Evolutionary conservation across 2,888 invertebrate genomes (phyloP), one percentile per base, ranked within the genome.

Genomic region (Operophtera brumata): DNA sequence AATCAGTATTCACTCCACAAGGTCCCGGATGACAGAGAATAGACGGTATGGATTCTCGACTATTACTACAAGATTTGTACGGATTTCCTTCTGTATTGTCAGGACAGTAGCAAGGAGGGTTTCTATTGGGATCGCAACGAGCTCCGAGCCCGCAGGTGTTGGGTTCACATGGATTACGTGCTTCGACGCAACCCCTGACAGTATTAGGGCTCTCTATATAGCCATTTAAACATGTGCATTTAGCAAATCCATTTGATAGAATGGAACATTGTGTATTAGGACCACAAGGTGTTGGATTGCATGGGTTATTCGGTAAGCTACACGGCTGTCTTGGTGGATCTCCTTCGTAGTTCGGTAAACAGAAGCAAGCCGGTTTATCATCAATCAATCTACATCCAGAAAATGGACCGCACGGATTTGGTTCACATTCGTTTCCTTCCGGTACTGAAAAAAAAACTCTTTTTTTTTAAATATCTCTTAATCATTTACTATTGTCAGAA

Each of bases 161-260:
- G 1, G 96, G 95, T 70, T 95, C 94, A 70, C 97, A 97, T 6
- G 94, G 94, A 78, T 96, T 95, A 53, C 92, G 91, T 57, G 94
- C 93, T 77, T 95, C 94, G 6, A 96, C 88, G 68, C 97, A 97
- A 39, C 96, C 97, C 73, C 96, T 91, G 37, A 97, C 94, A 0
- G 97, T 97, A 71, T 97, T 96, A 0, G 96, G 96, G 78, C 95
- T 96, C 85, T 96, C 97, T 34, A 96, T 92, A 77, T 93, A 96
- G 12, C 96, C 96, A 41, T 94, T 92, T 54, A 95, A 83, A 73
- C 97, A 97, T 14, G 96, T 96, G 73, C 97, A 97, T 84, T 96
- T 96, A 0, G 96, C 94, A 75, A 96, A 95, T 47, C 96, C 96
- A 66, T 95, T 96, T 47, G 91, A 87, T 47, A 96, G 84, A 45